These are phyloP conservation scores for Penaeus vannamei DNA, from an alignment of 1,140 invertebrate species.

Conservation along the genomic window DNA sequence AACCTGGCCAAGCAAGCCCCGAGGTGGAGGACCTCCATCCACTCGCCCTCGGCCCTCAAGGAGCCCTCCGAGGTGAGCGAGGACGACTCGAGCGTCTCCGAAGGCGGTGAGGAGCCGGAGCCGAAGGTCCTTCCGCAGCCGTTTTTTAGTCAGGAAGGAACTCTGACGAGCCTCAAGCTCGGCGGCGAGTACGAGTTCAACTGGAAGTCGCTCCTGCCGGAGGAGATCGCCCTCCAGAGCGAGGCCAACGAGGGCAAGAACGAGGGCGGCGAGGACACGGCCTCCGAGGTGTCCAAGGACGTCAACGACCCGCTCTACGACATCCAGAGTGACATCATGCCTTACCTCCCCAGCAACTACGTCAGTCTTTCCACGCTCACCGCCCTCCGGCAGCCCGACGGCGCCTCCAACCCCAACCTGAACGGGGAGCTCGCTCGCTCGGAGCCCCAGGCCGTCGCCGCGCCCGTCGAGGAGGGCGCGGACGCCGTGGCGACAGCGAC, in stretches of 20 bases:
- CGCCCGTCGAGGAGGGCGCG: slow-evolving; percentile 58
- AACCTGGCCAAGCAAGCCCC: slow-evolving; percentile 67
- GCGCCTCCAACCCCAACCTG: slow-evolving; percentile 91
- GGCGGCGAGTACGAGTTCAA: slow-evolving; percentile 63
- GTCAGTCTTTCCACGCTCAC: slow-evolving; percentile 64
- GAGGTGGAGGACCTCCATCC: slow-evolving; percentile 54
- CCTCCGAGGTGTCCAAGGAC: slow-evolving; percentile 66
- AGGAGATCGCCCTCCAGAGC: slow-evolving; percentile 64
- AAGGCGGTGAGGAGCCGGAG: slow-evolving; percentile 23
- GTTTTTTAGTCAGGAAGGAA: slow-evolving; percentile 57
- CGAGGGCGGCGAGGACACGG: slow-evolving; percentile 82
- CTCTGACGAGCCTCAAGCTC: slow-evolving; percentile 58
- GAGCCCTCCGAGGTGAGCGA: slow-evolving; percentile 36
- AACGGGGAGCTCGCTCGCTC: slow-evolving; percentile 32
- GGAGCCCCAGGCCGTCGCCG: slow-evolving; percentile 13
- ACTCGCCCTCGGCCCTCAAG: slow-evolving; percentile 53
- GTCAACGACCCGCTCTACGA: slow-evolving; percentile 66
- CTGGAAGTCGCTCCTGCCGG: slow-evolving; percentile 66
- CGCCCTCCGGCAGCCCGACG: slow-evolving; percentile 83
- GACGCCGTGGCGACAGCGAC: slow-evolving; percentile 69
- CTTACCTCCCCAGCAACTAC: slow-evolving; percentile 68
- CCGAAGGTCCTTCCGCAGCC: slow-evolving; percentile 55
- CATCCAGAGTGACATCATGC: slow-evolving; percentile 69
- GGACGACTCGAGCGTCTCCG: slow-evolving; percentile 38
- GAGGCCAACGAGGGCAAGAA: slow-evolving; percentile 73